Base-by-base conservation (phyloP, 2,797 vertebrate species). In the Tachyglossus aculeatus region DNA sequence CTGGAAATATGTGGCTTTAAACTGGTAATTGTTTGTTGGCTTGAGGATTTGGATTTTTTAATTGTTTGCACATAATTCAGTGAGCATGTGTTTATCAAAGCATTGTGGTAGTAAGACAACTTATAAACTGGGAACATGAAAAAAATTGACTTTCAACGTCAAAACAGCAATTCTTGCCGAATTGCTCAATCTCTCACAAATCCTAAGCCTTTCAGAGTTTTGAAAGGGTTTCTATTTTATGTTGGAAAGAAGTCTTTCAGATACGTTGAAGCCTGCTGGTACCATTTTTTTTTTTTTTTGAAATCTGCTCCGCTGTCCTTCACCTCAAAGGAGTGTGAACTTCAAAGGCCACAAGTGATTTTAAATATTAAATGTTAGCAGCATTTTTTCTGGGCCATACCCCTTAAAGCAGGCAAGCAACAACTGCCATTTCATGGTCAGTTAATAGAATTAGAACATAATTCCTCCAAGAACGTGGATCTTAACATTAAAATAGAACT, bases 1-100 rank as follows among this genome's bases (percentile, higher is more conserved):
- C 61, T 51, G 3, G 34, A 56, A 39, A 53, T 38, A 36, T 55
- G 21, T 60, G 41, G 67, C 25, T 47, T 59, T 70, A 60, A 37
- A n/a, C 57, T 36, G 61, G 22, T 71, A 38, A 31, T 69, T 55
- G 12, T 50, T 61, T 59, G 21, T 51, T 76, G 45, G 13, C 22
- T 44, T 39, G 56, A 27, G 27, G 32, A 15, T 2, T 31, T 62
- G 9, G 13, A 19, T 21, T 31, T 67, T 70, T 64, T 54, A 15
- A 3, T 29, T 55, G 5, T 45, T 15, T 52, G 1, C 29, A 9
- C 39, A 22, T 43, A 54, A 58, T 67, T 65, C 22, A 53, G 37
- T 53, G 55, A 2, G 27, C 45, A 51, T 68, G 10, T 25, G 4
- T 64, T 1, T 56, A 58, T 78, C 48, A 41, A 31, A 52, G 1